Evolutionary conservation across 1,140 invertebrate genomes (phyloP), one percentile per base, ranked within the genome.

Genomic region (Diachasma alloeum): DNA sequence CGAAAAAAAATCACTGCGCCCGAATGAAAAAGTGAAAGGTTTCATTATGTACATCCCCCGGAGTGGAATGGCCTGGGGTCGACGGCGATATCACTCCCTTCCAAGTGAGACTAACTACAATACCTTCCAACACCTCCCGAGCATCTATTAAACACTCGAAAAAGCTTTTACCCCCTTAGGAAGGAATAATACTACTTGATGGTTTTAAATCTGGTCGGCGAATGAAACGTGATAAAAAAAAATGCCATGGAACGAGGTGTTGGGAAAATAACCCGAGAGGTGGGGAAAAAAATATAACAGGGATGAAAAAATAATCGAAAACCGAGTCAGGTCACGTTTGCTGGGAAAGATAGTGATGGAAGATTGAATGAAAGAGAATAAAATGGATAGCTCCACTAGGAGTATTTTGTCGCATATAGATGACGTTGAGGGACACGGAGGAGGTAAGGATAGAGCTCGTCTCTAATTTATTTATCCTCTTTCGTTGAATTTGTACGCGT

Each of bases 111-210:
- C 22, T 68, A 63, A 31, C 68, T 75, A 79, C 81, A 79, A 82
- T 44, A 73, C 39, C 75, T 78, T 74, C 72, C 76, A 19, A n/a
- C 74, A 78, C 39, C 42, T 39, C 15, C 31, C 75, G 59, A 74
- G 81, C 76, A 78, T 79, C 76, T 80, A 77, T 81, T 77, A 79
- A 78, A 77, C 76, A 80, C 81, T 82, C 68, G 77, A 80, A 77
- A 42, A 82, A 80, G 81, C 81, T 82, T 82, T 82, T 80, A 82
- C 76, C 72, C 77, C 78, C 81, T 82, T 79, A 71, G n/a, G 22
- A 72, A 74, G 76, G 71, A 82, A 80, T 82, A 82, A 82, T 79
- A 74, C 70, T 74, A 37, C 71, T 76, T 69, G 44, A n/a, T 53
- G 48, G 48, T 19, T 6, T 67, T 44, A 63, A 67, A 17, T 17